Base-by-base conservation (phyloP, 2,113 vertebrate genomes). In the Bagarius yarrelli region DNA sequence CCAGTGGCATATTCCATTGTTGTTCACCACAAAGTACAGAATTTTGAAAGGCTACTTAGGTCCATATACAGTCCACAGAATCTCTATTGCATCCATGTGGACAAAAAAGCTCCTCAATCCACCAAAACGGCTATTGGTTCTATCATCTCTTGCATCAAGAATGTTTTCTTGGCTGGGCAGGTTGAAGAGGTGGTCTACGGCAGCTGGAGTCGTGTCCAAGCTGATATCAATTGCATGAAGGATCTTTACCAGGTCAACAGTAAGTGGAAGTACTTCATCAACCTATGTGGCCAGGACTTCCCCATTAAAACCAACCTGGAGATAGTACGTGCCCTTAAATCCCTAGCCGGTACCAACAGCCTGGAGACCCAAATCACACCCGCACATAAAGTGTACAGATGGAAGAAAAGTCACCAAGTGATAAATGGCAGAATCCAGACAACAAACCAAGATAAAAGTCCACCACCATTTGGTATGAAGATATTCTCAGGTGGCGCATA, bases 261-360 rank as follows among this genome's bases (percentile, higher is more conserved):
- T 19, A 85, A 73, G 53, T 98, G 96, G 97, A 96, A 94, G 76
- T 98, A 98, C 83, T 89, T 98, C 82, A 93, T 98, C 75, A 98
- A 98, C 80, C 93, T 97, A 0, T 98, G 97, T 80, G 96, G 96
- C 1, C 93, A 95, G 92, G 97, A 98, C 88, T 98, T 98, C 74
- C 96, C 96, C 19, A 91, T 97, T 78, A 97, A 98, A 92, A 98
- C 96, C 76, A 98, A 98, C 83, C 85, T 94, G 83, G 96, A 98
- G 88, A 96, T 98, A 9, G 92, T 98, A 77, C 88, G 90, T 79
- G 91, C 88, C 27, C 88, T 98, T 80, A 93, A 91, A 83, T 90
- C 85, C 0, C 85, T 97, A 73, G 91, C 86, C 27, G 95, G 95
- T 0, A 86, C 87, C 82, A 98, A 97, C 88, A 98, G 91, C 87